phyloP scores from a whole-genome alignment of 2,888 invertebrate genomes.

The Mongoloraphidia duomilia region DNA sequence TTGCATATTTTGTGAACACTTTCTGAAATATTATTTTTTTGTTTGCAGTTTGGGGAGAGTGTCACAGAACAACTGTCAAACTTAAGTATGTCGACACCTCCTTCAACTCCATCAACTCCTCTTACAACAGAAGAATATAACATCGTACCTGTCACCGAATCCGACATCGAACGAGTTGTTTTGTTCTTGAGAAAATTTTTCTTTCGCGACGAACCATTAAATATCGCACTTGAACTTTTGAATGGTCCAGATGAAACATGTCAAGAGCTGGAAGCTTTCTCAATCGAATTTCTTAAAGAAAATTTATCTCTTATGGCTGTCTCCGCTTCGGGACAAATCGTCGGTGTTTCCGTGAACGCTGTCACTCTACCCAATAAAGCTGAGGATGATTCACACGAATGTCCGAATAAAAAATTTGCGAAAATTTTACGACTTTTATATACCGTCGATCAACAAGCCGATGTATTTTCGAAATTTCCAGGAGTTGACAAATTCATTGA shows the following conservation, averaged over 20 bases:
- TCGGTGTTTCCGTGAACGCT: constrained; percentile 27
- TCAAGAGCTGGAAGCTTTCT: constrained; percentile 47
- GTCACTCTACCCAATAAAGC: constrained; percentile 26
- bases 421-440: constrained; percentile 47
- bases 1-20: no score
- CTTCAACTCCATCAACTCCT: constrained; percentile 6
- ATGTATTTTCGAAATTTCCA: constrained; percentile 41
- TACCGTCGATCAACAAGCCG: constrained; percentile 38
- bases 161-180: constrained; percentile 35
- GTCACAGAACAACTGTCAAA: constrained; percentile 4
- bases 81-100: constrained; percentile 9
- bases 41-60: constrained; percentile 4
- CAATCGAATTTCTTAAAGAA: constrained; percentile 37
- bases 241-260: constrained; percentile 45
- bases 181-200: constrained; percentile 43
- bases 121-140: constrained; percentile 25
- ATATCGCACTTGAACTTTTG: constrained; percentile 43
- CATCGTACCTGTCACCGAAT: constrained; percentile 29
- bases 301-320: constrained; percentile 49
- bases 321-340: constrained; percentile 38
- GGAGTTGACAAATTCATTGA: constrained; percentile 39
- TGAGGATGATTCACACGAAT: constrained; percentile 33
- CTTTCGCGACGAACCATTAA: constrained; percentile 59
- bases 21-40: background rate
- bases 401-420: constrained; percentile 45